phyloP scores from a whole-genome alignment of 2,113 vertebrate species.

The Dinomys branickii region DNA sequence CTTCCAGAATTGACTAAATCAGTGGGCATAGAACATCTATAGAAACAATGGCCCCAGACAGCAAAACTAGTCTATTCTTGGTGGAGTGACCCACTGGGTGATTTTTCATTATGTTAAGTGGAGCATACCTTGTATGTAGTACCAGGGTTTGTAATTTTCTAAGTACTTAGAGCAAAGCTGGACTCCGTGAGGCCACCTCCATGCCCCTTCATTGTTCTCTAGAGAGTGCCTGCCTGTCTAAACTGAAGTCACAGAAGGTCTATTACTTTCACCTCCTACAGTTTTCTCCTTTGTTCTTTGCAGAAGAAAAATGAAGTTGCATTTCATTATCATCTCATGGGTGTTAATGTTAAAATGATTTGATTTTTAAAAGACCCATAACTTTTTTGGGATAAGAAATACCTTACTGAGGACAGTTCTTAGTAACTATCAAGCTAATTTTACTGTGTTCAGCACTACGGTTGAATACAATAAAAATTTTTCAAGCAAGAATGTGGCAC shows the following conservation, averaged over 20 bases:
- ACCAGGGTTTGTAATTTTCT: not conserved
- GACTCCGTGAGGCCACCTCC: not conserved
- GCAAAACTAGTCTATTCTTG: not conserved
- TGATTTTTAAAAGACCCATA: not conserved
- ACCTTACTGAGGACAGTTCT: not conserved
- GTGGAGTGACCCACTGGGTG: accelerated
- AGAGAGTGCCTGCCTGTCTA: not conserved
- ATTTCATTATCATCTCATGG: not conserved
- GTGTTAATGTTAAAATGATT: not conserved
- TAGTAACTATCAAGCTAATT: not conserved
- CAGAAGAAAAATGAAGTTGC: not conserved
- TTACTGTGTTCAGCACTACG: not conserved
- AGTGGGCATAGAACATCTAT: not conserved
- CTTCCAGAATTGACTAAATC: not conserved
- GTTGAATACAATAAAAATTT: not conserved
- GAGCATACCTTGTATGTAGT: not conserved
- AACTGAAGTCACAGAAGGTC: not conserved
- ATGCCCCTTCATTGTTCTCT: not conserved
- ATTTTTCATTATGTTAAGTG: not conserved
- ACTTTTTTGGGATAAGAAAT: not conserved
- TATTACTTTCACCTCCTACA: not conserved
- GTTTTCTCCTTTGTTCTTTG: not conserved
- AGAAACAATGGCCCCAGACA: not conserved
- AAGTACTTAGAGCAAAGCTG: not conserved
- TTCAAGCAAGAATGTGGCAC: not conserved